phyloP scores from a whole-genome alignment of 2,113 vertebrate genomes.

The Heptranchias perlo region DNA sequence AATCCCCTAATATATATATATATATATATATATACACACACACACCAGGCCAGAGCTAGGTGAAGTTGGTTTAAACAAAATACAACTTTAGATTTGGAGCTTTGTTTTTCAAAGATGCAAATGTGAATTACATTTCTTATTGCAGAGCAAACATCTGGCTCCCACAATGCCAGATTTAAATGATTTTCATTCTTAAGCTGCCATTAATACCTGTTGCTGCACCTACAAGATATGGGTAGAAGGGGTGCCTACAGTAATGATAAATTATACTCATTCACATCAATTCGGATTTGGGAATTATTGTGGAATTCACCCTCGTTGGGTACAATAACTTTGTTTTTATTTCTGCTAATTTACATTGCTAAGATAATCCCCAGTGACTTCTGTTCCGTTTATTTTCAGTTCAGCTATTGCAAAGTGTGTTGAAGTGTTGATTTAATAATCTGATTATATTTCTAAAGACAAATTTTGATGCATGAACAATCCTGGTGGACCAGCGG shows the following conservation, averaged over 20 bases:
- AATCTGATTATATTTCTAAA: constrained; percentile 12
- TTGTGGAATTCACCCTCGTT: neutral
- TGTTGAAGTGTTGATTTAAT: neutral
- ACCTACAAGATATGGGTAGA: neutral
- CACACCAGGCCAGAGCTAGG: neutral
- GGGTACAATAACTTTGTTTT: neutral
- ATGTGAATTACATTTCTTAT: neutral
- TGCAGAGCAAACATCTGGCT: no score
- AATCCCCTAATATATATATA: neutral
- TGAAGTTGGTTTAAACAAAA: neutral
- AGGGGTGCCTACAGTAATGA: neutral
- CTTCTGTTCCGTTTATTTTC: neutral
- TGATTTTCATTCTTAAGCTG: neutral
- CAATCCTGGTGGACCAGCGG: neutral
- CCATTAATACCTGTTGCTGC: neutral
- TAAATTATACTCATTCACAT: neutral
- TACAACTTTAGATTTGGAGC: neutral
- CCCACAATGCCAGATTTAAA: no score
- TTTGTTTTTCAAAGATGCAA: neutral
- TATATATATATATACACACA: no score
- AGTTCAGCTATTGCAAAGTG: neutral
- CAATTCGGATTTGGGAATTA: neutral
- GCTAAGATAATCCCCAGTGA: no score
- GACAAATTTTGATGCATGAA: neutral
- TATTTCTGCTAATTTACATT: neutral